Percentiles rank a stretch among this genome's conserved stretches.
phyloP scores from a whole-genome alignment of 2,888 invertebrate species.

The Drosophila anceps region DNA sequence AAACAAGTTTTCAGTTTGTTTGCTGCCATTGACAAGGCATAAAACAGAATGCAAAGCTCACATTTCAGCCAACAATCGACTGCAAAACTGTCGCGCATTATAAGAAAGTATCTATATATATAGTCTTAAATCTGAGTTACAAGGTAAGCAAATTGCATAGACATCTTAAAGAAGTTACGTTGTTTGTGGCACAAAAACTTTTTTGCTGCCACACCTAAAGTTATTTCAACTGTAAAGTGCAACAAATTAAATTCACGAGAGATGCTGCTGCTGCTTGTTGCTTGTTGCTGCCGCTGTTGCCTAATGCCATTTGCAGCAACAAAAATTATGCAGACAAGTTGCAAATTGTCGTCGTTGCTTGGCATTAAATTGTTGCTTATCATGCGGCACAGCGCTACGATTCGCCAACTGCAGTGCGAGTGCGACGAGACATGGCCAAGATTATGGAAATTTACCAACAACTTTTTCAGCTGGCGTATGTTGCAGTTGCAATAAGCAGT shows the following conservation, averaged over 20 bases:
- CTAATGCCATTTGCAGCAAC: conserved; percentile 70
- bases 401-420: conserved; percentile 43
- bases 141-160: conserved; percentile 26
- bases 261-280: conserved; percentile 20
- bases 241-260: conserved; percentile 74
- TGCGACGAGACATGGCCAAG: conserved; percentile 58
- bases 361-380: conserved; percentile 68
- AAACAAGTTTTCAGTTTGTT: conserved; percentile 67
- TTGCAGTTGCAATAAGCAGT: conserved; percentile 34
- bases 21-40: conserved; percentile 36
- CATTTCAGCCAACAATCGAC: conserved; percentile 18
- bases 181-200: conserved; percentile 13
- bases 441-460: conserved; percentile 71
- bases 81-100: conserved; percentile 48
- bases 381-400: conserved; percentile 47
- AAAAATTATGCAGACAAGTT: conserved; percentile 68
- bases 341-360: conserved; percentile 52
- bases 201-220: conserved; percentile 58
- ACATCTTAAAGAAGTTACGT: conserved; percentile 24
- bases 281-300: conserved; percentile 47
- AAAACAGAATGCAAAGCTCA: conserved; percentile 35
- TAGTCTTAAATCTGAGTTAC: neutral
- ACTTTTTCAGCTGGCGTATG: conserved; percentile 41
- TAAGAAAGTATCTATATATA: conserved; percentile 23
- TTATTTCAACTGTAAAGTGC: conserved; percentile 76